Percentiles rank a stretch among this genome's conserved stretches.
Conservation (phyloP, 2,888 invertebrate genomes). For the Drosophila mulleri region DNA sequence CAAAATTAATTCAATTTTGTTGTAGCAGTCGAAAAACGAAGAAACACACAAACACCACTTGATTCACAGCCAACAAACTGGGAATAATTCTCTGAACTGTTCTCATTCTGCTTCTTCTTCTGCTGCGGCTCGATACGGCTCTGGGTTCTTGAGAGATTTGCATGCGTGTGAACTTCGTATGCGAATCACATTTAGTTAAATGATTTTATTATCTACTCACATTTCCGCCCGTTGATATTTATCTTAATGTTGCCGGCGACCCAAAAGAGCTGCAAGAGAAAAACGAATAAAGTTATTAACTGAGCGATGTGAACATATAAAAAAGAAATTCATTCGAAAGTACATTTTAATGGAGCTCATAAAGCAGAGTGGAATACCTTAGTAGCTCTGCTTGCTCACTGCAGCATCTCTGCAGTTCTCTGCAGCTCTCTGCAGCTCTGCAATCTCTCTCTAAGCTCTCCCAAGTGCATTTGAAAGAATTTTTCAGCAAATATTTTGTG, state of each 20-base stretch:
- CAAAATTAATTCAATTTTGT: constrained; percentile 45
- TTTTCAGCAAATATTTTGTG: neutral
- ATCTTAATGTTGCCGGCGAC: constrained; percentile 34
- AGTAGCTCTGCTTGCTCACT: neutral
- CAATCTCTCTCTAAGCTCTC: constrained; percentile 3
- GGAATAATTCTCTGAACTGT: neutral
- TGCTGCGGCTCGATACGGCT: neutral
- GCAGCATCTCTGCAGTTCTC: neutral
- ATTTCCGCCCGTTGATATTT: constrained; percentile 50
- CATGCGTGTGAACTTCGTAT: constrained; percentile 50
- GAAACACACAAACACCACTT: constrained; percentile 1
- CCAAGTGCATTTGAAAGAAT: neutral
- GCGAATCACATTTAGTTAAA: constrained; percentile 36
- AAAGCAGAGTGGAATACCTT: constrained; percentile 2
- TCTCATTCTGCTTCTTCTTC: neutral
- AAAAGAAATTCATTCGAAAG: constrained; percentile 18
- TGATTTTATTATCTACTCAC: constrained; percentile 67
- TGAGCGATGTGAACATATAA: neutral
- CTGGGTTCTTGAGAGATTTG: constrained; percentile 25
- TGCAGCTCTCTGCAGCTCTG: neutral
- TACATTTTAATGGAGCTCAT: constrained; percentile 24
- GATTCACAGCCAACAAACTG: constrained; percentile 15
- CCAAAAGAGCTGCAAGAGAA: constrained; percentile 35
- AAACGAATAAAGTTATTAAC: constrained; percentile 42
- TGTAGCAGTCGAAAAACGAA: neutral